Evolutionary conservation across 2,888 invertebrate species (phyloP).

Genomic region (Lysandra coridon): DNA sequence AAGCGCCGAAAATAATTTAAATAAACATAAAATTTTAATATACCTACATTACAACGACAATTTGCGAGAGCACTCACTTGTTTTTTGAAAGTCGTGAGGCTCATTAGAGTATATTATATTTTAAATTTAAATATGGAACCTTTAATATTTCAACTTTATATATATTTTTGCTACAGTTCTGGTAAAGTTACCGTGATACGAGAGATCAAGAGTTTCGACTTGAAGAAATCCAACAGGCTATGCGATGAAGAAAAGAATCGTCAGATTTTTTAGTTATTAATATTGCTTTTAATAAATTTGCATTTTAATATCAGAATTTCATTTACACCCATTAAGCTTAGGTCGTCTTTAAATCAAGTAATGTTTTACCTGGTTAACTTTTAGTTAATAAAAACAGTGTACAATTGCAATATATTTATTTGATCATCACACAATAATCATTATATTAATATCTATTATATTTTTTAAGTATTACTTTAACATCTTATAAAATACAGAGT

Average conservation of each 20-base stretch:
- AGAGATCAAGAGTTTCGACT: not conserved
- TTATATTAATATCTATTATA: not conserved
- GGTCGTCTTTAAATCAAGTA: not conserved
- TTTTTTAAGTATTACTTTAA: not conserved
- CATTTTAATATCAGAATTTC: not conserved
- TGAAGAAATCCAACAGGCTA: not conserved
- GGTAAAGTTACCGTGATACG: not conserved
- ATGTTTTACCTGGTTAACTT: not conserved
- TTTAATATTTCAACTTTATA: too few relatives aligned
- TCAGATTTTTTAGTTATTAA: not conserved
- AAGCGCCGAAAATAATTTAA: too few relatives aligned
- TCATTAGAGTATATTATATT: too few relatives aligned
- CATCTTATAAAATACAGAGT: not conserved
- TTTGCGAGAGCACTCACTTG: too few relatives aligned
- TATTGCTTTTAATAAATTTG: slow-evolving; percentile 15
- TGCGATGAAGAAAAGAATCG: not conserved
- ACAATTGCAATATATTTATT: not conserved
- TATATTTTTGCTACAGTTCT: slow-evolving; percentile 37
- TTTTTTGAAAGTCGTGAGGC: too few relatives aligned
- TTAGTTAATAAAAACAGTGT: not conserved
- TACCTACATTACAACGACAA: too few relatives aligned
- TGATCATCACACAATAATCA: not conserved
- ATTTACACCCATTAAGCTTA: not conserved
- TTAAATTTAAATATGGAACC: too few relatives aligned
- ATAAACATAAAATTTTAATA: too few relatives aligned